These are phyloP conservation scores for Caradrina kadenii DNA, from an alignment of 2,888 invertebrate species.

Conservation along the genomic window DNA sequence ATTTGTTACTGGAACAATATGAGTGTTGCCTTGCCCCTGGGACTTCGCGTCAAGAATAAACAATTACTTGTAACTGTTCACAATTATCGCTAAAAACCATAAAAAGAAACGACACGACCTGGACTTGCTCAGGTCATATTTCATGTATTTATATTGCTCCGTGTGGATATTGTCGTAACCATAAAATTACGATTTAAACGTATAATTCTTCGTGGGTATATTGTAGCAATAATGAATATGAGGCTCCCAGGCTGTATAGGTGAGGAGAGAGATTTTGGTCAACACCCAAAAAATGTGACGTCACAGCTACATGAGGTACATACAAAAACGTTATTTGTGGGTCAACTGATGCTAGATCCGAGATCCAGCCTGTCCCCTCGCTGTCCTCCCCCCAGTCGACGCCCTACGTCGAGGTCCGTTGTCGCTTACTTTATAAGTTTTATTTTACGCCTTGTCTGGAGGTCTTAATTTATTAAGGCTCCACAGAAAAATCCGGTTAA, in stretches of 20 bases:
- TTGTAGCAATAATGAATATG: conserved; percentile 15
- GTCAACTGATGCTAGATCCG: not conserved
- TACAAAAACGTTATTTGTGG: not conserved
- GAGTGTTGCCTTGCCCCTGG: conserved; percentile 23
- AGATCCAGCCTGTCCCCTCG: not conserved
- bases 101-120: conserved; percentile 49
- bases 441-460: no score
- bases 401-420: not conserved
- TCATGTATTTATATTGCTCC: conserved; percentile 54
- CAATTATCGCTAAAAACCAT: conserved; percentile 43
- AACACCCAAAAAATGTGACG: not conserved
- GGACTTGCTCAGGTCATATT: conserved; percentile 38
- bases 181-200: conserved; percentile 59
- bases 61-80: conserved; percentile 39
- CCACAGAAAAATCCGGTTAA: no score
- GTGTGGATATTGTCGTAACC: conserved; percentile 38
- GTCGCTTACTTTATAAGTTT: no score
- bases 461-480: no score
- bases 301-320: not conserved
- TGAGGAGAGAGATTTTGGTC: not conserved
- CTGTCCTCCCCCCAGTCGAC: not conserved
- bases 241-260: conserved; percentile 1
- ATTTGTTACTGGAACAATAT: conserved; percentile 28
- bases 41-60: conserved; percentile 47
- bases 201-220: conserved; percentile 49